A percentile compares a stretch with the other conserved stretches of the same genome.
These are phyloP conservation scores for Catocala nupta DNA, from an alignment of 2,888 invertebrate genomes.

Conservation along the genomic window DNA sequence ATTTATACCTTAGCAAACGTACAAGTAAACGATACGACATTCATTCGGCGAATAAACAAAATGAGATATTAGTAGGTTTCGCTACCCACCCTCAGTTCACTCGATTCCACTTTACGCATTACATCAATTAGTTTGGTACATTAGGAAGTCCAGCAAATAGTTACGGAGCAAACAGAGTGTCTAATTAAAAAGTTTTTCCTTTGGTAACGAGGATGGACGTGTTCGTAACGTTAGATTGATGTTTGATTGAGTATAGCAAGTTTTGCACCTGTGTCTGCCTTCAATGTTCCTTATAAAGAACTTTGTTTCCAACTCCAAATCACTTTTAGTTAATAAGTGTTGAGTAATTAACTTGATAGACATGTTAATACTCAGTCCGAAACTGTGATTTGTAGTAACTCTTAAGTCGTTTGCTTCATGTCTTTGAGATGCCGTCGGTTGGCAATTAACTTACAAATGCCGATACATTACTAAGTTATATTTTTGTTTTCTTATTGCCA, in stretches of 20 bases:
- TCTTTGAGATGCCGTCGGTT: background rate
- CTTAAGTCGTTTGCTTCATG: slow-evolving; percentile 14
- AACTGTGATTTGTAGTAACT: slow-evolving; percentile 13
- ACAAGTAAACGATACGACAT: too few relatives aligned
- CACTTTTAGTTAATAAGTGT: slow-evolving; percentile 45
- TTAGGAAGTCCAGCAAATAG: slow-evolving; percentile 51
- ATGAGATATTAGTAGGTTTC: slow-evolving; percentile 32
- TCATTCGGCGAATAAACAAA: slow-evolving; percentile 30
- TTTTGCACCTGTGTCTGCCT: slow-evolving; percentile 46
- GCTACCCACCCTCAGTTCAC: slow-evolving; percentile 23
- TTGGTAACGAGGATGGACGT: slow-evolving; percentile 53
- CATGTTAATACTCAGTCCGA: slow-evolving; percentile 15
- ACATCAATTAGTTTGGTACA: slow-evolving; percentile 52
- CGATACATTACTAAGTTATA: background rate
- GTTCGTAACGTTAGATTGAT: slow-evolving; percentile 58
- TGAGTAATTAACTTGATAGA: slow-evolving; percentile 41
- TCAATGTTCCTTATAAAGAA: slow-evolving; percentile 30
- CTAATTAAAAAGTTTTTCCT: slow-evolving; percentile 63
- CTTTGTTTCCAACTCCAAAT: slow-evolving; percentile 44
- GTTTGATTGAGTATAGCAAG: slow-evolving; percentile 52
- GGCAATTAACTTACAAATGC: too few relatives aligned
- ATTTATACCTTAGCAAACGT: slow-evolving; percentile 14
- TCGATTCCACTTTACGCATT: slow-evolving; percentile 46
- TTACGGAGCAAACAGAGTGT: slow-evolving; percentile 51
- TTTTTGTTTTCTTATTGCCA: slow-evolving; percentile 2